phyloP scores from a whole-genome alignment of 2,797 vertebrate species.

The Bufotes viridis region DNA sequence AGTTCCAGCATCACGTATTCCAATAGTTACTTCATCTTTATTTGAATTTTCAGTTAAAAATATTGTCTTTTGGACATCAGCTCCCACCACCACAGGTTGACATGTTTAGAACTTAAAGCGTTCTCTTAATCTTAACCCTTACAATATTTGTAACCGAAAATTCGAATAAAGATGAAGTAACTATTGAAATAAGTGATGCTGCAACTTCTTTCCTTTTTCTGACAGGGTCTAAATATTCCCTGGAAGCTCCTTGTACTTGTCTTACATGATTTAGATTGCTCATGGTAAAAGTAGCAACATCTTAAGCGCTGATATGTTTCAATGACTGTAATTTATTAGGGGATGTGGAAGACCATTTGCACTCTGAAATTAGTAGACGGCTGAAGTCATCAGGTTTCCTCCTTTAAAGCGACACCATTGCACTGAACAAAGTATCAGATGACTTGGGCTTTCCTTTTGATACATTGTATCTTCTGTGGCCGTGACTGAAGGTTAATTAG shows the following conservation, averaged over 20 bases:
- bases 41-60: too few species aligned
- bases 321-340: constrained; percentile 9
- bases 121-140: too few species aligned
- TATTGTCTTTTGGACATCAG: too few species aligned
- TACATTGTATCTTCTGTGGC: not conserved
- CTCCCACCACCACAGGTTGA: too few species aligned
- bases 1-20: too few species aligned
- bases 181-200: too few species aligned
- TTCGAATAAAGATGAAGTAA: too few species aligned
- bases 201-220: too few species aligned
- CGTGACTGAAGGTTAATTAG: not conserved
- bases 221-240: not conserved
- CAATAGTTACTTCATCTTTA: too few species aligned
- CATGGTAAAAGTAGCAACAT: not conserved
- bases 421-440: not conserved
- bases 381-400: not conserved
- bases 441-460: not conserved
- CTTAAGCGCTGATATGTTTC: not conserved
- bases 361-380: not conserved
- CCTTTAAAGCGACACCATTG: not conserved
- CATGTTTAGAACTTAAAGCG: too few species aligned
- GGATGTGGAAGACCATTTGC: not conserved
- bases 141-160: too few species aligned
- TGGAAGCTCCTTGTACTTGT: not conserved
- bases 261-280: not conserved